Evolutionary conservation across 2,888 invertebrate species (phyloP), one percentile per base, ranked within the genome.

Genomic region (Carterocephalus palaemon): DNA sequence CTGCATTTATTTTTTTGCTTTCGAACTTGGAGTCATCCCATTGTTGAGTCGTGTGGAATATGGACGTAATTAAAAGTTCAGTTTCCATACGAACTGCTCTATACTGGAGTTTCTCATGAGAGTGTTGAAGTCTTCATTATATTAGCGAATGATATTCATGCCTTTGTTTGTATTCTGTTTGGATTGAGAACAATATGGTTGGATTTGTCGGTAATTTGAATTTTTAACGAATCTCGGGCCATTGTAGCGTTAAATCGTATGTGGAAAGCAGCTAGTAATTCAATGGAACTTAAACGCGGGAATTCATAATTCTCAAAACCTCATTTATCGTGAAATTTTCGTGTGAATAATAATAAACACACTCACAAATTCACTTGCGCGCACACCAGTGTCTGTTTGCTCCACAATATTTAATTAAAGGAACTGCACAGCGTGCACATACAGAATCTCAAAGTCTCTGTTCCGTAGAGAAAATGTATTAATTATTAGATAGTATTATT

Each of bases 11-110:
- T n/a, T n/a, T 13, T 33, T 42, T 20, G 26, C 10, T 15, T 17
- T 20, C 38, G 16, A 41, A 22, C 20, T 17, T 24, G 8, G 17
- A 19, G 12, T 26, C 19, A 47, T 28, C 23, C 37, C 19, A 42
- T 26, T 41, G 37, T 41, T 19, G 19, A 29, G 10, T 10, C 5
- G 9, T 26, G 16, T 41, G 41, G 32, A 41, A 24, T 24, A 22
- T 26, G 42, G 42, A 42, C 33, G 41, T 34, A 42, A 41, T 41
- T 42, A 33, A 24, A 42, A 42, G 19, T 42, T 33, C 19, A 26
- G 23, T 9, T 24, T 17, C 12, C 33, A 41, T 32, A 12, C 32
- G 23, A 33, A 42, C 41, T 42, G 42, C 26, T 19, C 6, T 15
- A 12, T 28, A 13, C 10, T n/a, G 12, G 12, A 26, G 26, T 37